Evolutionary conservation across 1,140 invertebrate genomes (phyloP).

Genomic region (Brachionus manjavacas): DNA sequence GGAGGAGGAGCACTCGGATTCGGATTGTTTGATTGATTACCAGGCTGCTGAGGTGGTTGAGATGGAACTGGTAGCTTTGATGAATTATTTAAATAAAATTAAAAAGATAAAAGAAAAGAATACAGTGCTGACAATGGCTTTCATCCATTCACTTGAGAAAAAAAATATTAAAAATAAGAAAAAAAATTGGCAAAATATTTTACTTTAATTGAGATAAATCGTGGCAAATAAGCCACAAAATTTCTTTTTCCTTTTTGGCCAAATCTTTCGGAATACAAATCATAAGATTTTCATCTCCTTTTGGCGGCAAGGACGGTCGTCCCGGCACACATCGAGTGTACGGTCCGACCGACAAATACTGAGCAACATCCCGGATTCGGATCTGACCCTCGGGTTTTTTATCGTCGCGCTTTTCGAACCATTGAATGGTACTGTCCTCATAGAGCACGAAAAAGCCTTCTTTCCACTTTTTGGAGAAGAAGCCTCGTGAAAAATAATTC

Average conservation of each 20-base stretch:
- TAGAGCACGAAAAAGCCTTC: constrained; percentile 38
- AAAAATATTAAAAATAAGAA: neutral
- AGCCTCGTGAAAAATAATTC: constrained; percentile 20
- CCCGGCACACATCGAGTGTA: constrained; percentile 38
- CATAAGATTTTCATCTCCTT: constrained; percentile 28
- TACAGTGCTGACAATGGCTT: constrained; percentile 38
- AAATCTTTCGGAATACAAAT: constrained; percentile 28
- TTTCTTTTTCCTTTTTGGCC: constrained; percentile 36
- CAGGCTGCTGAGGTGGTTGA: neutral
- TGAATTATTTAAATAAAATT: neutral
- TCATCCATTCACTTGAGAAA: constrained; percentile 38
- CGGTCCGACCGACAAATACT: constrained; percentile 37
- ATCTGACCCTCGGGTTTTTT: constrained; percentile 33
- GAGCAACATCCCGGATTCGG: neutral
- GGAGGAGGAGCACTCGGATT: neutral
- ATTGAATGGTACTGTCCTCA: constrained; percentile 36
- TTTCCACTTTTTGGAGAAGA: constrained; percentile 42
- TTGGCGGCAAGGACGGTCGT: constrained; percentile 14
- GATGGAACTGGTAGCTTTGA: constrained; percentile 20
- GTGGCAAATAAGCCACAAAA: constrained; percentile 37
- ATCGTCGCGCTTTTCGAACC: constrained; percentile 30
- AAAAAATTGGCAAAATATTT: neutral
- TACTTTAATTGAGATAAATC: constrained; percentile 41
- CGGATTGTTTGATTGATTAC: neutral
- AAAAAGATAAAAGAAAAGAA: neutral